Conservation (phyloP, 2,113 vertebrate genomes). For the Brachirus orientalis region DNA sequence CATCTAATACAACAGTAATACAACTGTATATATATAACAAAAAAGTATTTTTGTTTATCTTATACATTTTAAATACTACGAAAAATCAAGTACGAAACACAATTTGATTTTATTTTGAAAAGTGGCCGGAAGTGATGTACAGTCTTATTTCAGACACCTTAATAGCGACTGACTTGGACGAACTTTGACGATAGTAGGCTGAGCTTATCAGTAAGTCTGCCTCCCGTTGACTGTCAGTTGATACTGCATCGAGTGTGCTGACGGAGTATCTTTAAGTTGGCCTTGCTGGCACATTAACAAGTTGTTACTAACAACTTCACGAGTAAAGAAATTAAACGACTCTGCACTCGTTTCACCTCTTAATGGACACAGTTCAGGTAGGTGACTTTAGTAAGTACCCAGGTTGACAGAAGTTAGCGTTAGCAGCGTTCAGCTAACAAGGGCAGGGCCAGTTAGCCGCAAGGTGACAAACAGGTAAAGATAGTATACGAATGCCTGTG, state of each 20-base stretch:
- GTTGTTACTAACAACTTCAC: no score
- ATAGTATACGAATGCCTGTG: neutral
- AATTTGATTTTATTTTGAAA: slow-evolving; percentile 18
- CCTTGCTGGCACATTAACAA: neutral
- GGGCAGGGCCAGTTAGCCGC: slow-evolving; percentile 53
- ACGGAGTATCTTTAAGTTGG: neutral
- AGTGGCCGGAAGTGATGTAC: neutral
- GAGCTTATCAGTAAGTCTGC: slow-evolving; percentile 10
- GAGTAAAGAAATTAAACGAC: neutral
- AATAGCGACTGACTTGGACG: neutral
- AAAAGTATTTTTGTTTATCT: no score
- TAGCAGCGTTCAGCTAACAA: slow-evolving; percentile 43
- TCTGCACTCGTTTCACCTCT: neutral
- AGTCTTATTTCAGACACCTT: neutral
- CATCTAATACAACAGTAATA: no score
- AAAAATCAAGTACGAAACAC: no score
- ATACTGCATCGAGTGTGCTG: neutral
- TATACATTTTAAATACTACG: no score
- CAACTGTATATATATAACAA: no score
- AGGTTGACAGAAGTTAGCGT: slow-evolving; percentile 19
- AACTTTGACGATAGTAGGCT: slow-evolving; percentile 30
- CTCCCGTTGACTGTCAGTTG: slow-evolving; percentile 20
- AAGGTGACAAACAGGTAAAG: slow-evolving; percentile 45
- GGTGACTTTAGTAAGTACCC: neutral
- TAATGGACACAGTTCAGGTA: slow-evolving; percentile 70